Evolutionary conservation across 1,140 invertebrate species (phyloP).

Genomic region (Portunus trituberculatus): DNA sequence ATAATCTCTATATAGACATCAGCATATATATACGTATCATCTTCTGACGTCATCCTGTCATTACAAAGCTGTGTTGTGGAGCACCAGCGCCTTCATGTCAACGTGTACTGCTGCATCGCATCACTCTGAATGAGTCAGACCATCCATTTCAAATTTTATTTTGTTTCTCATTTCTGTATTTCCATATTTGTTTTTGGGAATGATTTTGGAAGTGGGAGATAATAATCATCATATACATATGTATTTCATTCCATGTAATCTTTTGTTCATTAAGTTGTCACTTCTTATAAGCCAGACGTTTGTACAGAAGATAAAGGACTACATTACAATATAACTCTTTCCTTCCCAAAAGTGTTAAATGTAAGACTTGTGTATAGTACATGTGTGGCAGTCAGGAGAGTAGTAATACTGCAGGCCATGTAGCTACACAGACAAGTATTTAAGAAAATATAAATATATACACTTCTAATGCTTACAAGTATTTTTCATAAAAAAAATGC

Average conservation of each 20-base stretch:
- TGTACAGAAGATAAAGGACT: conserved; percentile 14
- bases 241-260: neutral
- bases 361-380: too few relatives aligned
- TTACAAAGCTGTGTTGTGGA: neutral
- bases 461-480: too few relatives aligned
- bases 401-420: too few relatives aligned
- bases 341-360: neutral
- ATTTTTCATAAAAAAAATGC: too few relatives aligned
- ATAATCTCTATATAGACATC: neutral
- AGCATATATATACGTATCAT: neutral
- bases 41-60: neutral
- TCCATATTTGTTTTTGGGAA: neutral
- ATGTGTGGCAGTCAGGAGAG: too few relatives aligned
- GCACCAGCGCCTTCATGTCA: neutral
- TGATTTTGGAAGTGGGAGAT: neutral
- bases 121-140: neutral
- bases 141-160: neutral
- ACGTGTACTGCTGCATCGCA: neutral
- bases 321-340: neutral
- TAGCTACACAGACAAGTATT: too few relatives aligned
- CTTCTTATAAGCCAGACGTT: neutral
- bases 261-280: neutral
- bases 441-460: too few relatives aligned
- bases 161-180: neutral
- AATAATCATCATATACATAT: neutral